Evolutionary conservation across 2,797 vertebrate species (phyloP), one percentile per base, ranked within the genome.

Genomic region (Pitangus sulphuratus): DNA sequence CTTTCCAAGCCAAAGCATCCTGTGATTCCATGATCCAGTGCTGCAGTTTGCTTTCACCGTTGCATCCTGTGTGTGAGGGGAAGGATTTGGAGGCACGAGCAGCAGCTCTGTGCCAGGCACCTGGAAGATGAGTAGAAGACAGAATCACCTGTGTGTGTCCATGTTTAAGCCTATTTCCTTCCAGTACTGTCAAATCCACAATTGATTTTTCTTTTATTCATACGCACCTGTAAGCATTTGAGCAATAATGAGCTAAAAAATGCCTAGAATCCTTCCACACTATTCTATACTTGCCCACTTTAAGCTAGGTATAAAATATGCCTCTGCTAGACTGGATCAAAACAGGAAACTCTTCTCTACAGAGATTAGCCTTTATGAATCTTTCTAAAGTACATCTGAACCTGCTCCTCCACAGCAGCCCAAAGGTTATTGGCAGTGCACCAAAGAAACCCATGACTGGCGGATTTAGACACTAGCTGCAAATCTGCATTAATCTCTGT

Each of bases 401-500:
- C 26, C 13, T 54, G 39, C 14, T 74, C 42, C 62, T 74, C 26
- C 53, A 53, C 30, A 78, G 87, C 64, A 96, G 84, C 81, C 78
- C 40, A 71, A 89, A 87, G 64, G 35, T 91, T 90, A 74, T 2
- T 95, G 92, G 93, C 95, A 92, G 12, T 2, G 50, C 45, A 65
- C 75, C 89, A 96, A 83, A 87, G 64, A 58, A 96, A 92, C 84
- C n/a, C 39, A 33, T 69, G 90, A 87, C 75, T 40, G 56, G 57
- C 5, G 39, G 84, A 93, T 95, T 89, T 93, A 89, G 68, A 91
- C 22, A 80, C 24, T 31, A 69, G 53, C 89, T 94, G 91, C 65
- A 95, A 95, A 96, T 85, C 90, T 85, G 48, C 45, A 51, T 69
- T 94, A 85, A 95, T 91, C 92, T 96, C 84, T 92, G 82, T 94